Evolutionary conservation across 2,888 invertebrate genomes (phyloP), one percentile per base, ranked within the genome.

Genomic region (Macrosiphum euphorbiae): DNA sequence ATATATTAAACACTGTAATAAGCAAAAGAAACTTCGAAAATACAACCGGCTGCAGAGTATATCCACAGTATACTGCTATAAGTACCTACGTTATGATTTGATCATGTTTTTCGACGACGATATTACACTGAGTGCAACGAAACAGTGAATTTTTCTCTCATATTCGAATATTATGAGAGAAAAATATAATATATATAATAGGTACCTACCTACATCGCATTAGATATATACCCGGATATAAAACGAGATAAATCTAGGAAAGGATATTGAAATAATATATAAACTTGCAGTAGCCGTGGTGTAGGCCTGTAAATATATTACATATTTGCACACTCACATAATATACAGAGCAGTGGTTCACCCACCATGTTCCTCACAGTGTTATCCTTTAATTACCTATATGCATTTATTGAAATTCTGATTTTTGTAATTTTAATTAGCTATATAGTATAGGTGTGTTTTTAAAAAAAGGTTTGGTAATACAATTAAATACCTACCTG

Each of bases 121-220:
- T n/a, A 50, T 87, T 87, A 87, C 87, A 47, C n/a, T n/a, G 50
- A 87, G 87, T 87, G 87, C 87, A 20, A 50, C 87, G 50, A 86
- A 47, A 86, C 47, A 50, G 50, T 50, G 87, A 50, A 7, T 50
- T 87, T 50, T 47, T 87, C 50, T n/a, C 84, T 50, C 2, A 20
- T 78, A 78, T 7, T 2, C 1, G 7, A 13, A 10, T 52, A 52
- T 67, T 13, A 67, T 4, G 26, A 16, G 47, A n/a, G 28, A 86
- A 47, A 47, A 86, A 67, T 67, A n/a, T 67, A 5, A n/a, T 67
- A 16, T 16, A 61, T 8, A 28, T 61, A 28, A 44, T 44, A 44
- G 44, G 44, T 28, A 61, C 28, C 47, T 47, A 47, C 47, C 47
- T 47, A 61, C 28, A 61, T 26, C 28, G 5, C n/a, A 61, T n/a